Base-by-base conservation (phyloP, 2,888 invertebrate species). In the Chironomus riparius region DNA sequence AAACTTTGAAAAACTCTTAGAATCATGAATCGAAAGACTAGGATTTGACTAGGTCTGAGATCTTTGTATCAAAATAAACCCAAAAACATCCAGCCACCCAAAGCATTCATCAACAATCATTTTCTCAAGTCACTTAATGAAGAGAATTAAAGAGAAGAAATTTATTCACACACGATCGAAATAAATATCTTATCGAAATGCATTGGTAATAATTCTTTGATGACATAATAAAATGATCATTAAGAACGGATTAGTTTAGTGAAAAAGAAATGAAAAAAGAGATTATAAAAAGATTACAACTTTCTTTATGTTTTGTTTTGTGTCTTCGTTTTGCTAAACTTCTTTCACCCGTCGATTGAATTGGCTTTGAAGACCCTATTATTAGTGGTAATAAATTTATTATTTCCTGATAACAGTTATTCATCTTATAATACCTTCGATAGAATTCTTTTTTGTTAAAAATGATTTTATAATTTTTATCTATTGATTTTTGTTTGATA, bases 151-250 rank as follows among this genome's bases (percentile, higher is more conserved):
- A 65, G 13, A 65, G 65, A 65, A 65, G 65, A 65, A 65, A 65
- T 21, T 65, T 65, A 65, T 56, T 56, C n/a, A 56, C 18, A 15
- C 18, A 18, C n/a, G 56, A 56, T n/a, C 5, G 56, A 56, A 65
- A 65, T 65, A 65, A 24, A 56, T 65, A 24, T 65, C 21, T 65
- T 24, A 65, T 24, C 24, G 22, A 65, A 24, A 65, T 24, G 65
- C 21, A 65, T 21, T 18, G 24, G 65, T 24, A 65, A 65, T 65
- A 65, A 65, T 65, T 50, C 71, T 50, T 47, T 71, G 71, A 71
- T 71, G 71, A 71, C 71, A 71, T 71, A 71, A 71, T 71, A 71
- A 71, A 71, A 71, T 28, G 71, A 71, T 71, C 71, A 71, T 71
- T 71, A 71, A 28, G 24, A 50, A 18, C 4, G 28, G 71, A 71